A percentile compares a stretch with the other conserved stretches of the same genome.
phyloP scores from a whole-genome alignment of 2,888 invertebrate genomes.

The Gastracanthus pulcherrimus region DNA sequence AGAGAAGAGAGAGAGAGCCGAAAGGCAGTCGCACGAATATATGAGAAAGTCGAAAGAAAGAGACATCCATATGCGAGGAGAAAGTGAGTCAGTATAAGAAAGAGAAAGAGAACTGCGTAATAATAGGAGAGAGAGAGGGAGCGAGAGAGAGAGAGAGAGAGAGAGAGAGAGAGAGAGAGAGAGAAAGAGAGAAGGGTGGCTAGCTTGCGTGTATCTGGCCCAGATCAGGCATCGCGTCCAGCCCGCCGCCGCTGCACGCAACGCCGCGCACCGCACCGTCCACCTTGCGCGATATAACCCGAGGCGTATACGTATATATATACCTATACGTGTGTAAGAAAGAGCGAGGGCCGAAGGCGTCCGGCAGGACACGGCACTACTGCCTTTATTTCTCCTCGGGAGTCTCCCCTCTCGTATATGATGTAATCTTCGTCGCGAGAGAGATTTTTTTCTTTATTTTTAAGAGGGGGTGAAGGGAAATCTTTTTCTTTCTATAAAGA shows the following conservation, averaged over 20 bases:
- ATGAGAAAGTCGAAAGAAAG: not conserved
- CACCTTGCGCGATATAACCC: no score
- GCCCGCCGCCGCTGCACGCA: constrained; percentile 64
- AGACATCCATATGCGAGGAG: not conserved
- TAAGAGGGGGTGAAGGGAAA: not conserved
- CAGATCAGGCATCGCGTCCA: no score
- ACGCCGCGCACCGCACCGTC: no score
- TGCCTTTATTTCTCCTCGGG: not conserved
- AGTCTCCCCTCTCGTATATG: not conserved
- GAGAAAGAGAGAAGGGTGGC: constrained; percentile 4
- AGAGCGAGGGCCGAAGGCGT: no score
- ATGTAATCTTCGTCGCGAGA: not conserved
- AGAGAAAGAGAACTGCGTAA: not conserved
- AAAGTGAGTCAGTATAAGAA: not conserved
- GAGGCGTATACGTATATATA: no score
- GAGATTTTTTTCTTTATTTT: no score
- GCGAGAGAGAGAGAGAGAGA: not conserved
- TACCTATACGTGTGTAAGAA: no score
- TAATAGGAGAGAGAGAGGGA: not conserved
- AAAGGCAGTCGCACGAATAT: not conserved
- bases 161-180: not conserved
- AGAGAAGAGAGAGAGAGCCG: not conserved
- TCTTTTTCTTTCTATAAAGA: not conserved
- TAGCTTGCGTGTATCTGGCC: constrained; percentile 73
- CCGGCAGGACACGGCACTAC: not conserved